Evolutionary conservation across 2,888 invertebrate species (phyloP).

Genomic region (Mechanitis messenoides): DNA sequence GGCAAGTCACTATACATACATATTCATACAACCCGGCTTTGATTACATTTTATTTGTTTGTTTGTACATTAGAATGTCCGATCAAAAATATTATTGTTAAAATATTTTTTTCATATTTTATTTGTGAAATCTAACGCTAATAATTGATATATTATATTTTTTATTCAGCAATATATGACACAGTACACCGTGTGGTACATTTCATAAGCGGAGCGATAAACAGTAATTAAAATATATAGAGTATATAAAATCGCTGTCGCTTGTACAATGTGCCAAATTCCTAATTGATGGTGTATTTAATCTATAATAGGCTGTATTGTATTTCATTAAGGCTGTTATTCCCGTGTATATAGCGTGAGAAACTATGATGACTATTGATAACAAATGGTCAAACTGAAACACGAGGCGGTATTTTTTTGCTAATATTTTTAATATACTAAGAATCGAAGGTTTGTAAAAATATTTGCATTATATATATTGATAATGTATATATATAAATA

Average conservation of each 20-base stretch:
- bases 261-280: constrained; percentile 22
- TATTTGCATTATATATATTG: too few relatives aligned
- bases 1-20: too few relatives aligned
- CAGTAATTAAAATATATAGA: not conserved
- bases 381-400: constrained; percentile 41
- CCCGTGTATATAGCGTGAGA: constrained; percentile 43
- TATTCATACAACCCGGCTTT: too few relatives aligned
- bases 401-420: constrained; percentile 33
- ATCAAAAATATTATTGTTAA: too few relatives aligned
- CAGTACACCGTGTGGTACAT: constrained; percentile 38
- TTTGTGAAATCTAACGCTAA: too few relatives aligned
- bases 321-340: constrained; percentile 28
- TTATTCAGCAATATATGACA: constrained; percentile 44
- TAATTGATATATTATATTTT: constrained; percentile 13
- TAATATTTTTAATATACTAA: constrained; percentile 7
- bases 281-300: constrained; percentile 1
- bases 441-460: not conserved
- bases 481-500: too few relatives aligned
- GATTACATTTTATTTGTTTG: too few relatives aligned
- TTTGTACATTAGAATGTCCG: too few relatives aligned
- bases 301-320: constrained; percentile 20
- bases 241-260: constrained; percentile 13
- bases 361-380: constrained; percentile 49
- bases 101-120: too few relatives aligned
- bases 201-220: constrained; percentile 23